A percentile compares a stretch with the other conserved stretches of the same genome.
phyloP scores from a whole-genome alignment of 2,113 vertebrate genomes.

The Egretta garzetta region DNA sequence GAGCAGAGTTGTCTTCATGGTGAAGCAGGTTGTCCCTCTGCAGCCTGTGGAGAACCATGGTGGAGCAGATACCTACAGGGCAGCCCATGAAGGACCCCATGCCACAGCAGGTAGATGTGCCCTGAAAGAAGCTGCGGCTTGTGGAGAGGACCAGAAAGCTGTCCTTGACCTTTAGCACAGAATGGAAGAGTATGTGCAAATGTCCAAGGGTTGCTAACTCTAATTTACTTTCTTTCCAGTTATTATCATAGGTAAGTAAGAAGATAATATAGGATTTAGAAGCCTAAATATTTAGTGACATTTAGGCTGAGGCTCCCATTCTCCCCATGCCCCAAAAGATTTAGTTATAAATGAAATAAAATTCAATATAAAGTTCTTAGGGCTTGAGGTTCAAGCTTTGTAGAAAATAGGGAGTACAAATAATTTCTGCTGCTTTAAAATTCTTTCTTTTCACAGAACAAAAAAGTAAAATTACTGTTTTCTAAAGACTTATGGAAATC shows the following conservation, averaged over 20 bases:
- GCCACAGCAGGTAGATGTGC: rapidly evolving
- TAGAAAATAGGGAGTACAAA: background rate
- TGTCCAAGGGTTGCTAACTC: background rate
- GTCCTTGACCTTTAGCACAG: background rate
- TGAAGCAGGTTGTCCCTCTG: background rate
- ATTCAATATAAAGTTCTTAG: background rate
- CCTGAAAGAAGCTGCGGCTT: background rate
- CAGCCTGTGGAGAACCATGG: background rate
- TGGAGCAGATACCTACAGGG: background rate
- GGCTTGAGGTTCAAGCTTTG: background rate
- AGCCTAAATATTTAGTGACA: background rate
- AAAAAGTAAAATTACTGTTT: background rate
- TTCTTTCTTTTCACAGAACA: background rate
- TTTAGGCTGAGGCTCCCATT: background rate
- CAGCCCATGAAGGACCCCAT: background rate
- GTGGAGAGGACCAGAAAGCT: background rate
- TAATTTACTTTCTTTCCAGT: background rate
- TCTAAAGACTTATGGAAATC: background rate
- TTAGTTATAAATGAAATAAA: background rate
- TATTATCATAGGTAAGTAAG: background rate
- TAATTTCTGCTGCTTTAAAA: background rate
- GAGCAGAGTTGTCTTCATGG: background rate
- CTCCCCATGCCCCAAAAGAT: rapidly evolving
- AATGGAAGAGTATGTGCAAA: background rate
- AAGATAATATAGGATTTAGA: background rate